These are phyloP conservation scores for Acronicta alni DNA, from an alignment of 2,888 invertebrate genomes.

Conservation along the genomic window DNA sequence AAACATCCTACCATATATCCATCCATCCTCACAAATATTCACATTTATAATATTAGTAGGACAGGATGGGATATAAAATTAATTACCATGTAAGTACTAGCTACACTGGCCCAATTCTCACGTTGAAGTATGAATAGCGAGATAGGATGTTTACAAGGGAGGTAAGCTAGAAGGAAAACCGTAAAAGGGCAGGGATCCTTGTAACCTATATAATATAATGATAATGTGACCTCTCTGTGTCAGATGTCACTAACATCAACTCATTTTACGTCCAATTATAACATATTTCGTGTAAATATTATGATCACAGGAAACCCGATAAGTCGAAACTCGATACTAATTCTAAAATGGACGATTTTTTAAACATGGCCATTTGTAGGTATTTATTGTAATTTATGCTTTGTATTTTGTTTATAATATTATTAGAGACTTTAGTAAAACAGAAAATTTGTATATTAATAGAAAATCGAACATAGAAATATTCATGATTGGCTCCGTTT, in stretches of 20 bases:
- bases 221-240: constrained; percentile 6
- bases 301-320: constrained; percentile 35
- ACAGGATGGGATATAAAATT: no score
- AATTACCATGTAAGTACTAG: no score
- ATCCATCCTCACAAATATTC: no score
- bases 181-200: constrained; percentile 26
- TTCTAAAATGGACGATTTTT: constrained; percentile 33
- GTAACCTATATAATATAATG: constrained; percentile 4
- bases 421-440: not conserved
- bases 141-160: constrained; percentile 19
- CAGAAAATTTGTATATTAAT: no score
- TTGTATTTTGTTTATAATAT: constrained; percentile 4
- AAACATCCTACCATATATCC: no score
- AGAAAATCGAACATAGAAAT: not conserved
- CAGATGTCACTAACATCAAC: constrained; percentile 16
- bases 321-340: constrained; percentile 24
- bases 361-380: not conserved
- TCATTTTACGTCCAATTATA: constrained; percentile 15
- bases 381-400: not conserved
- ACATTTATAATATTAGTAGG: no score
- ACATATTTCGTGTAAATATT: constrained; percentile 34
- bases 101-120: no score
- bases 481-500: not conserved
- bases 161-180: constrained; percentile 1
- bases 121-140: constrained; percentile 16